These are phyloP conservation scores for Drosophila nigricruria DNA, from an alignment of 2,888 invertebrate genomes.

Conservation along the genomic window DNA sequence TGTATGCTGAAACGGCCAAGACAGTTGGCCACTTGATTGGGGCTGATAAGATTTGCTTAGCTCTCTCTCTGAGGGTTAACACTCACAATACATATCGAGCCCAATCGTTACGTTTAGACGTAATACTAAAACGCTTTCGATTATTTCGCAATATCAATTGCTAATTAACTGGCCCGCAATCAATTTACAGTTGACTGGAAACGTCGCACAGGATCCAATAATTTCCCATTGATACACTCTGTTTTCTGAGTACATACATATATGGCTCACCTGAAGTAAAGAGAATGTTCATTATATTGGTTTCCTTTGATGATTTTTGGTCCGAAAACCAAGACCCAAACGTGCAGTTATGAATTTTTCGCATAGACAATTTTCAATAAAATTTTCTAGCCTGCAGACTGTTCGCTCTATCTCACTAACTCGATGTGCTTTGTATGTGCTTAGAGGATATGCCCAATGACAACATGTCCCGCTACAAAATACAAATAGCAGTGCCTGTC, in stretches of 20 bases:
- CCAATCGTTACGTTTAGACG: not conserved
- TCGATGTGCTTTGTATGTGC: not conserved
- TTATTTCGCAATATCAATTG: conserved; percentile 30
- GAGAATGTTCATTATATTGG: conserved; percentile 5
- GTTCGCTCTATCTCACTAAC: not conserved
- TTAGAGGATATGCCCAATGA: conserved; percentile 65
- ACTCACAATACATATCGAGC: not conserved
- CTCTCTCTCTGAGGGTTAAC: conserved; percentile 6
- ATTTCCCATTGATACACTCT: not conserved
- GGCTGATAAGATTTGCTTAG: conserved; percentile 51
- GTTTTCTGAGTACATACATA: not conserved
- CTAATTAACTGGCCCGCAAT: conserved; percentile 42
- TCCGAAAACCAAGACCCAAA: conserved; percentile 21
- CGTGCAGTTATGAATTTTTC: conserved; percentile 66
- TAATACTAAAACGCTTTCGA: conserved; percentile 13
- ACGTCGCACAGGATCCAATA: conserved; percentile 35
- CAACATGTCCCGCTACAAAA: conserved; percentile 72
- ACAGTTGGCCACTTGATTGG: conserved; percentile 8
- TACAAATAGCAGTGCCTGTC: conserved; percentile 60
- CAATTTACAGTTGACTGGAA: conserved; percentile 33
- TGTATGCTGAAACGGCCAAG: conserved; percentile 17
- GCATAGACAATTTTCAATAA: conserved; percentile 70
- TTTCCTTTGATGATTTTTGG: not conserved
- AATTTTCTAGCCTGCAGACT: conserved; percentile 42
- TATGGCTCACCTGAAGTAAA: conserved; percentile 7